phyloP scores from a whole-genome alignment of 2,797 vertebrate species.

The Tragopan temminckii region DNA sequence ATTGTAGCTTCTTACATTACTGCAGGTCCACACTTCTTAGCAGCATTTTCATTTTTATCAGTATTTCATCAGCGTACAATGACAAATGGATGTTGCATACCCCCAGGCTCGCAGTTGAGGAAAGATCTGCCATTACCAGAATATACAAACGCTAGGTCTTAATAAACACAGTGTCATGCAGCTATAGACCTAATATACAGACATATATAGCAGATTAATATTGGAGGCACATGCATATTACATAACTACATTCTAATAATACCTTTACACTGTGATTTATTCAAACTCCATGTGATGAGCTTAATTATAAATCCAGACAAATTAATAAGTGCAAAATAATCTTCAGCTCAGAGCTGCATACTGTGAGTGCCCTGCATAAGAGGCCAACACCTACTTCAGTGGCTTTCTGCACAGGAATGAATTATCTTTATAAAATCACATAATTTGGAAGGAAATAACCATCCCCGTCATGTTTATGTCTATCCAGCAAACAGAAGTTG shows the following conservation, averaged over 20 bases:
- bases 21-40: slow-evolving; percentile 15
- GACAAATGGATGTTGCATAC: slow-evolving; percentile 38
- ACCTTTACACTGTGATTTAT: slow-evolving; percentile 20
- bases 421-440: background rate
- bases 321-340: background rate
- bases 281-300: background rate
- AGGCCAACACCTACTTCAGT: background rate
- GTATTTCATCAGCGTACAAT: slow-evolving; percentile 38
- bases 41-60: slow-evolving; percentile 65
- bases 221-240: background rate
- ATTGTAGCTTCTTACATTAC: slow-evolving; percentile 21
- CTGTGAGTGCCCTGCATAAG: background rate
- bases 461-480: slow-evolving; percentile 5
- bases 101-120: slow-evolving; percentile 38
- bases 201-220: background rate
- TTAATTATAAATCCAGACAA: slow-evolving; percentile 26
- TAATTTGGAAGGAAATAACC: slow-evolving; percentile 28
- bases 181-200: background rate
- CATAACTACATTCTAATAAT: background rate
- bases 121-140: slow-evolving; percentile 50
- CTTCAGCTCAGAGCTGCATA: background rate
- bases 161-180: slow-evolving; percentile 21
- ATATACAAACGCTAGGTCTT: slow-evolving; percentile 26
- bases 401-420: background rate
- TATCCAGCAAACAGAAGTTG: background rate